Percentiles rank a stretch among this genome's conserved stretches.
Conservation (phyloP, 2,113 vertebrate species). For the Glaucomys volans region DNA sequence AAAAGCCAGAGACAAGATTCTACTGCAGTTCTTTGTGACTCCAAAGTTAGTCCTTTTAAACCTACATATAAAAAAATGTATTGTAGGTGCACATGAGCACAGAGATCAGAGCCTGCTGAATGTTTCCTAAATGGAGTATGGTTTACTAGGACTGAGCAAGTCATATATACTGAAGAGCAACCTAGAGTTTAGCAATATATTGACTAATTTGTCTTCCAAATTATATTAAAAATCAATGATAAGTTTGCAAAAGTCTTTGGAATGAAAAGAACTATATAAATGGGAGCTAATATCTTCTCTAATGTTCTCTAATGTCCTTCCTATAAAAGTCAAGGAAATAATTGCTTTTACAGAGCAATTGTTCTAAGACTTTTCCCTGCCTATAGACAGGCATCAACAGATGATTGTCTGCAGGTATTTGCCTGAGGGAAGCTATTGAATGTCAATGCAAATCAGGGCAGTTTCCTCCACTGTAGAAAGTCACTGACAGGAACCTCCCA, state of each 20-base stretch:
- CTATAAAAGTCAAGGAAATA: constrained; percentile 54
- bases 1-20: not conserved
- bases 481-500: constrained; percentile 65
- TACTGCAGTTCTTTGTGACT: not conserved
- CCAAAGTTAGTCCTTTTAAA: not conserved
- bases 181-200: not conserved
- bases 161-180: not conserved
- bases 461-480: constrained; percentile 64
- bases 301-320: constrained; percentile 57
- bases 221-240: constrained; percentile 33
- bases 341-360: constrained; percentile 61
- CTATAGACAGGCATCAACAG: constrained; percentile 63
- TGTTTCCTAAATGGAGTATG: not conserved
- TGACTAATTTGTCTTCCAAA: constrained; percentile 29
- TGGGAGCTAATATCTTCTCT: not conserved
- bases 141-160: not conserved
- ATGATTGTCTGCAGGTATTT: constrained; percentile 71
- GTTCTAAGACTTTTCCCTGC: constrained; percentile 37
- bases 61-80: not conserved
- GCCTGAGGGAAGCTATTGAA: constrained; percentile 72
- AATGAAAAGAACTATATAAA: constrained; percentile 40
- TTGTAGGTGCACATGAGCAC: not conserved
- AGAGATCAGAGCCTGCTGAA: not conserved
- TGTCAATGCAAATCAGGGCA: constrained; percentile 77
- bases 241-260: not conserved